Evolutionary conservation across 2,797 vertebrate genomes (phyloP), one percentile per base, ranked within the genome.

Genomic region (Bradypus variegatus): DNA sequence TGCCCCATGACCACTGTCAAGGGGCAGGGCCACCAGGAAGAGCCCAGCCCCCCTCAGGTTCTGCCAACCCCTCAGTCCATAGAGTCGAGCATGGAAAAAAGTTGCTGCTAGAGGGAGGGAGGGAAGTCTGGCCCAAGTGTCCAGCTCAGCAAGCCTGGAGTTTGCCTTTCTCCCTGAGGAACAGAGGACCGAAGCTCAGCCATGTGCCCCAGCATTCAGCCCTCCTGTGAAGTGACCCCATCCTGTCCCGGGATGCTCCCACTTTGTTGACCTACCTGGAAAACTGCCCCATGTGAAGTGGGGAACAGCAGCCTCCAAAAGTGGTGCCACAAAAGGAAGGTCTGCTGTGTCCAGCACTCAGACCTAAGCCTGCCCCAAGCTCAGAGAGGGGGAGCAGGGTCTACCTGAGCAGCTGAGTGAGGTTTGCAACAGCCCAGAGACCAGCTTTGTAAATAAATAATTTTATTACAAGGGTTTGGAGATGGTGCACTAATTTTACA

Each of bases 391-490:
- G 64, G 14, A 88, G n/a, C 53, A 21, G n/a, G 38, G 27, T 11
- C 50, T 23, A 1, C 31, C 15, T 0, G 14, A 45, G 55, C 16
- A 50, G 55, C 48, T 5, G 18, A 83, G 50, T 53, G 77, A 8
- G 21, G 58, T 23, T 23, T 25, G 8, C 48, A 23, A 48, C 72
- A 0, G 19, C 41, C 36, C 19, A n/a, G 33, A 82, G 36, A 3
- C 38, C 64, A 48, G 19, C 21, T 76, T 88, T 86, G 8, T 79
- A 83, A 95, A 96, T 94, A 95, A 95, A 95, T 70, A 33, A 41
- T 15, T 10, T 48, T 13, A 55, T 18, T 62, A 6, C 2, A 5
- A 50, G 36, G 15, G 8, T 41, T 45, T 60, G 31, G 64, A 73
- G 21, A n/a, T 27, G 23, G 55, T 36, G 13, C 31, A 0, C 81